Conservation (phyloP, 1,140 invertebrate genomes). For the Contarinia nasturtii region DNA sequence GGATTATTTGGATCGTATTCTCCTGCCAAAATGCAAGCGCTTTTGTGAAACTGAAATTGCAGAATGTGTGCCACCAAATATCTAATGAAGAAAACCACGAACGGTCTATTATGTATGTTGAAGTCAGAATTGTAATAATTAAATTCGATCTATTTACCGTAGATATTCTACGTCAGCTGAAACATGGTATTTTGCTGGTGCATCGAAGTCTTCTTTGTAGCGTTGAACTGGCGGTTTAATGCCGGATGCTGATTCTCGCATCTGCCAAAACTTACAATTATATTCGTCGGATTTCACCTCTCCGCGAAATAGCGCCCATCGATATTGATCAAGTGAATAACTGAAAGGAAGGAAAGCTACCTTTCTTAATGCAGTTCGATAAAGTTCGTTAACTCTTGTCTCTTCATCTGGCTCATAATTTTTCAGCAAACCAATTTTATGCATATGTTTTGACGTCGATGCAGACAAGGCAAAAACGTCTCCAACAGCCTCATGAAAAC, state of each 20-base stretch:
- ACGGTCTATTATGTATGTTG: not conserved
- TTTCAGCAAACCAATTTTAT: slow-evolving; percentile 27
- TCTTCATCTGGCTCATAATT: no score
- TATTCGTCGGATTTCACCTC: slow-evolving; percentile 25
- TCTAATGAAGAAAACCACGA: no score
- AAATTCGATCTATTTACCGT: no score
- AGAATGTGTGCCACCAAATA: slow-evolving; percentile 39
- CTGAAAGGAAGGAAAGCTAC: slow-evolving; percentile 37
- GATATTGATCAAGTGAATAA: slow-evolving; percentile 30
- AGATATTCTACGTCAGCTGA: slow-evolving; percentile 34
- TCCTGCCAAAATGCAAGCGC: slow-evolving; percentile 33
- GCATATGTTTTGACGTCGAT: slow-evolving; percentile 33
- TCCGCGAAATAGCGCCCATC: slow-evolving; percentile 36
- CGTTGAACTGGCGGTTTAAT: slow-evolving; percentile 31
- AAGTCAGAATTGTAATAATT: not conserved
- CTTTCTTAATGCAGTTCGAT: slow-evolving; percentile 37
- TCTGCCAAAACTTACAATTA: slow-evolving; percentile 23
- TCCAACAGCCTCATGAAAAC: slow-evolving; percentile 55
- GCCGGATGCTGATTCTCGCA: slow-evolving; percentile 34
- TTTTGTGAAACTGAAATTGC: slow-evolving; percentile 43
- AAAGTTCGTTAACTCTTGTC: no score
- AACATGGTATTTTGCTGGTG: slow-evolving; percentile 42
- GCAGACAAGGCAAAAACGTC: slow-evolving; percentile 46
- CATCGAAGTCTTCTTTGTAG: slow-evolving; percentile 34
- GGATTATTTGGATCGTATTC: slow-evolving; percentile 27